Conservation (phyloP, 2,888 invertebrate species). For the Melieria crassipennis region DNA sequence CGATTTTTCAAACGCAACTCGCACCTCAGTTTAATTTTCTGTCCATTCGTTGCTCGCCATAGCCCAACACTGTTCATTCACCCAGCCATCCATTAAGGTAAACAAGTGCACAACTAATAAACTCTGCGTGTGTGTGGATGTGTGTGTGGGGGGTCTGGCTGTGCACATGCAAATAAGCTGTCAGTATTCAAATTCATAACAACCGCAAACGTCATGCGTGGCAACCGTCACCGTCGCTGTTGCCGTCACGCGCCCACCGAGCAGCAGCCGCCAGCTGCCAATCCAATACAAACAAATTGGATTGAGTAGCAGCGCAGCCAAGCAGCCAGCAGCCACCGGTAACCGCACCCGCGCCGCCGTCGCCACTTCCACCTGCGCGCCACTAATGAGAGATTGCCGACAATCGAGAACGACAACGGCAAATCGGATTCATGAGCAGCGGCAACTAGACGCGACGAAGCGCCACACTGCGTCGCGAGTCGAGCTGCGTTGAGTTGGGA, state of each 20-base stretch:
- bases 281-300: slow-evolving; percentile 3
- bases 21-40: too few species aligned
- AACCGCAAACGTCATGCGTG: not conserved
- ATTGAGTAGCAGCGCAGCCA: not conserved
- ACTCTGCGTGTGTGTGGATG: not conserved
- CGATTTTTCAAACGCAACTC: too few species aligned
- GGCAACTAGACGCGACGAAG: too few species aligned
- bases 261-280: too few species aligned
- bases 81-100: not conserved
- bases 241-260: too few species aligned
- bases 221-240: not conserved
- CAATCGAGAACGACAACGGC: not conserved
- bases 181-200: not conserved
- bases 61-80: slow-evolving; percentile 3
- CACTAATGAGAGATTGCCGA: not conserved
- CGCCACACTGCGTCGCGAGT: too few species aligned
- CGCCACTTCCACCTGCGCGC: not conserved
- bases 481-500: too few species aligned
- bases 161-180: not conserved
- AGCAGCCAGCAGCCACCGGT: not conserved
- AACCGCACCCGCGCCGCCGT: not conserved
- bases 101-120: not conserved
- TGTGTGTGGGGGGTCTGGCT: not conserved
- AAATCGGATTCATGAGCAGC: not conserved
- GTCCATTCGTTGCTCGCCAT: too few species aligned